These are phyloP conservation scores for Xylocampa areola DNA, from an alignment of 2,888 invertebrate genomes.

Conservation along the genomic window DNA sequence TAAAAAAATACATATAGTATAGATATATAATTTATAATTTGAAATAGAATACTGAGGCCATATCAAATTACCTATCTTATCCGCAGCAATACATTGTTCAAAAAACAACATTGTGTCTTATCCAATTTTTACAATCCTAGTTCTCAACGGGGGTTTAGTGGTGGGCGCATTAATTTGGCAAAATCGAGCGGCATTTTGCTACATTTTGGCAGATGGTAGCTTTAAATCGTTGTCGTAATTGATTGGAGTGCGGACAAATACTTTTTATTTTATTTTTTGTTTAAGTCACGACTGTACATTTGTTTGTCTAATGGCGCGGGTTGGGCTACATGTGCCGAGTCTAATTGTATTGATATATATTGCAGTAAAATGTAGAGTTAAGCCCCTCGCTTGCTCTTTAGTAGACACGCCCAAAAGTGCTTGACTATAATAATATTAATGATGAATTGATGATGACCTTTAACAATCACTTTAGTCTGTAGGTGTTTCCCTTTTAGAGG, in stretches of 20 bases:
- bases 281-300: conserved; percentile 17
- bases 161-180: conserved; percentile 60
- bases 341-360: conserved; percentile 10
- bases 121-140: conserved; percentile 37
- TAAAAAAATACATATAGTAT: too few relatives aligned
- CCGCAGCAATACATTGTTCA: too few relatives aligned
- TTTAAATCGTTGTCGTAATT: conserved; percentile 61
- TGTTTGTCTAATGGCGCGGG: conserved; percentile 30
- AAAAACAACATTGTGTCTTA: conserved; percentile 6
- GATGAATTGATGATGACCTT: too few relatives aligned
- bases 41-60: too few relatives aligned
- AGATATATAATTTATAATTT: too few relatives aligned
- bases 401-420: too few relatives aligned
- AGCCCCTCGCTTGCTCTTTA: too few relatives aligned
- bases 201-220: conserved; percentile 63
- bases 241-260: conserved; percentile 57
- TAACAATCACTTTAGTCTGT: too few relatives aligned
- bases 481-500: too few relatives aligned
- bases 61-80: too few relatives aligned
- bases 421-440: too few relatives aligned
- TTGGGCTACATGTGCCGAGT: conserved; percentile 20
- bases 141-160: conserved; percentile 39
- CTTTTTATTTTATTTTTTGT: conserved; percentile 44
- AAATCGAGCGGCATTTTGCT: conserved; percentile 58
- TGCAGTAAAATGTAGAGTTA: too few relatives aligned